Base-by-base conservation (phyloP, 2,113 vertebrate species). In the Cephalopholis sonnerati region DNA sequence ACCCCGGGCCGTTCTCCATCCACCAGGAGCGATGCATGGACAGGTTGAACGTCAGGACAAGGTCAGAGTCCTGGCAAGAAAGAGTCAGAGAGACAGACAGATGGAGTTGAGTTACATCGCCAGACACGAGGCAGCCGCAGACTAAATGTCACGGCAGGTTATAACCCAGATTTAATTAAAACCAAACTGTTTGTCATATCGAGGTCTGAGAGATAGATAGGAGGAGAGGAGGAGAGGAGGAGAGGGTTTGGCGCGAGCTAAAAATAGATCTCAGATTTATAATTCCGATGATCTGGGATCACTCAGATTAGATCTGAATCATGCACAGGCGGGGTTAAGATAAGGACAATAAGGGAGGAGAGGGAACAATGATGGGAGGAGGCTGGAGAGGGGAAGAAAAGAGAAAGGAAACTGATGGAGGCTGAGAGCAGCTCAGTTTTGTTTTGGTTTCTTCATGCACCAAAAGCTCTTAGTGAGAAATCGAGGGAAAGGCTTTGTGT, bases 11-110 rank as follows among this genome's bases (percentile, higher is more conserved):
- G 22, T 99, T 99, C 95, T 99, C 98, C 98, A 99, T 99, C 98
- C 98, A 99, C 98, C 98, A 99, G 90, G 98, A 99, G 74, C 98
- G 98, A 94, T 99, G 98, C 98, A 99, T 99, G 93, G 98, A 99
- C 92, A 99, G 96, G 93, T 99, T 99, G 95, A 99, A 99, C 63
- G 98, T 99, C 97, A 99, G 95, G 88, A 99, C 97, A 82, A 99
- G 97, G 94, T 99, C 97, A 90, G 96, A 97, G 93, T 99, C 98
- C 98, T 99, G 94, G 82, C 90, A 75, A 80, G 55, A 36, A 46
- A 39, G 29, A 68, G 50, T 61, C 20, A 50, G 63, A 75, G n/a
- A 78, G 44, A 65, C 61, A 70, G 24, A 44, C 13, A 61, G 39
- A 77, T 2, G 75, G 83, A 74, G 74, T 58, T 79, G 44, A 79